Evolutionary conservation across 2,888 invertebrate genomes (phyloP), one percentile per base, ranked within the genome.

Genomic region (Gasteruption jaculator): DNA sequence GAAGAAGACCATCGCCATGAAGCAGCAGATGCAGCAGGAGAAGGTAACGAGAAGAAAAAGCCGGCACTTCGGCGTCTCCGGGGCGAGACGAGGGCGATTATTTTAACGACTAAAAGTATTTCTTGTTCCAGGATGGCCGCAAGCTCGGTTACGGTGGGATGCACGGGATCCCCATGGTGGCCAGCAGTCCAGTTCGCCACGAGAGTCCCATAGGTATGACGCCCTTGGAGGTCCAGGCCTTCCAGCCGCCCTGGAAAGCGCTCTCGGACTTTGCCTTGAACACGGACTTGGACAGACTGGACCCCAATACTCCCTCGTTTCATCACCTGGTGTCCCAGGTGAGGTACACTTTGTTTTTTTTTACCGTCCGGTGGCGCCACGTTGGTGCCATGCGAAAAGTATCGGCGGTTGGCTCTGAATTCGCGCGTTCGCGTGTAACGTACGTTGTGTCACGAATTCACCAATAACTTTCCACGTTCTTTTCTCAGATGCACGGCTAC

Each of bases 101-200:
- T 30, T 54, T 67, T 74, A 73, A 74, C 65, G 63, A 63, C 65
- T 65, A 70, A 62, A 72, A 74, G 72, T 74, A 71, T 71, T 76
- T 73, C 62, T 70, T 71, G 56, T 64, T 68, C 60, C 82, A 94
- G 93, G 93, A 93, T 76, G 94, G 94, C 58, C 83, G 93, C 56
- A 91, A 93, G 71, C 77, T 94, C 72, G 91, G 91, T 52, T 91
- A 92, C 74, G 91, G 91, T 67, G 86, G 87, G 58, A 89, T 94
- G 87, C 93, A 95, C 68, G 93, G 93, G 45, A 94, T 99, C 56
- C 96, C 97, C 14, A 89, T 99, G 86, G 92, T 97, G 48, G 97
- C 97, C 30, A 90, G 92, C 29, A 92, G 94, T 55, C 91, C 91
- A 21, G 91, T 91, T 46, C 79, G 91, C 33, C 91, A 91, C 74